Evolutionary conservation across 2,888 invertebrate genomes (phyloP), one percentile per base, ranked within the genome.

Genomic region (Acrocyrtus sp.): DNA sequence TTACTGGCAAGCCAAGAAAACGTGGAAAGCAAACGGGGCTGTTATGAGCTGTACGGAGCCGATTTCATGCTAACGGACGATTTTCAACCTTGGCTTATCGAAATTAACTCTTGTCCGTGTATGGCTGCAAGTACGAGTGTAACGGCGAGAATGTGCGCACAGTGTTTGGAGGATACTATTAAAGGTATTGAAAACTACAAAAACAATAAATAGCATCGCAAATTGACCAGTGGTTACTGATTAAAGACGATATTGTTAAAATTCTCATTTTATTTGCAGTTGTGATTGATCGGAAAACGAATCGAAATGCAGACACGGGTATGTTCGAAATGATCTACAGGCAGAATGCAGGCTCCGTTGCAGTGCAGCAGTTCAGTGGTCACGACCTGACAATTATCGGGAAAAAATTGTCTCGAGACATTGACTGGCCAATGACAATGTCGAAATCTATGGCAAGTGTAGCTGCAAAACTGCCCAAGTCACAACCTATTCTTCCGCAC

Each of bases 71-170:
- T 96, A 41, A 92, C 93, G 68, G 91, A 94, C 82, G 90, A 93
- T 81, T 92, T 90, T 81, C 88, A 90, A 75, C 95, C 95, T 0
- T 95, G 95, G 91, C 85, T 96, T 74, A 92, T 97, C 81, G 96
- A 97, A 86, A 95, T 96, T 78, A 96, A 97, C 86, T 92, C 93
- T 1, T 91, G 91, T 82, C 96, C 96, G 0, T 92, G 94, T 66
- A 88, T 96, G 85, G 87, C 90, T 22, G 90, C 92, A n/a, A 94
- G 93, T 26, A 96, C 96, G 0, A 89, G 89, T 67, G 90, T 96
- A 12, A 96, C 96, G 0, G 90, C 92, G 0, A 88, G 89, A 78
- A 89, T 96, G 83, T 96, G 95, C 83, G 89, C 92, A 2, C 88
- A 88, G 80, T 93, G 93, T 3, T 84, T 95, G 19, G 90, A 93